Evolutionary conservation across 2,113 vertebrate genomes (phyloP).

Genomic region (Actenoides hombroni): DNA sequence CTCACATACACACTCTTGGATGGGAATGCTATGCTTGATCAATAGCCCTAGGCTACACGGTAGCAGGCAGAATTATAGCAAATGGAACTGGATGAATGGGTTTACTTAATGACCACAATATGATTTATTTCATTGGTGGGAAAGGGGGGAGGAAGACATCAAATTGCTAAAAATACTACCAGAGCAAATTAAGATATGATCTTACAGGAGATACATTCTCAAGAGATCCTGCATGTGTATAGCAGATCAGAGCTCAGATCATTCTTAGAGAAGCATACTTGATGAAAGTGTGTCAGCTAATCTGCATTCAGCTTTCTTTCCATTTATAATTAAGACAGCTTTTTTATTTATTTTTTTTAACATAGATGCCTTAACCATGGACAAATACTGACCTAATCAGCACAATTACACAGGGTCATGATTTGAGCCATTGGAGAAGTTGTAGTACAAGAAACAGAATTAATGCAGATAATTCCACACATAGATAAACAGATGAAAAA

Average conservation of each 20-base stretch:
- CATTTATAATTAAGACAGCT: neutral
- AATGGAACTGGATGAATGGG: constrained; percentile 57
- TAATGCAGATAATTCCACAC: neutral
- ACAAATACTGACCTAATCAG: neutral
- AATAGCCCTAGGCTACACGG: constrained; percentile 36
- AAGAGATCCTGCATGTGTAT: neutral
- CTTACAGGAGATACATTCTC: constrained; percentile 14
- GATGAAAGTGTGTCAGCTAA: neutral
- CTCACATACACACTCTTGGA: constrained; percentile 37
- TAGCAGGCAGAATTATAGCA: constrained; percentile 59
- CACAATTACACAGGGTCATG: neutral
- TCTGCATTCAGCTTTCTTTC: constrained; percentile 3
- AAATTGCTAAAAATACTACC: constrained; percentile 50
- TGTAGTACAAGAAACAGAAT: neutral
- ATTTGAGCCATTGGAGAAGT: neutral
- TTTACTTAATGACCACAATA: constrained; percentile 63
- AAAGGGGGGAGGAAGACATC: constrained; percentile 34
- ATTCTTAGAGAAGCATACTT: neutral
- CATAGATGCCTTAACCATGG: neutral
- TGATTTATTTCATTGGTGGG: constrained; percentile 57
- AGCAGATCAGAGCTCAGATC: constrained; percentile 7
- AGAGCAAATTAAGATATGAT: constrained; percentile 25
- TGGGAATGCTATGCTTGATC: constrained; percentile 51
- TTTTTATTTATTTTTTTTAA: constrained; percentile 4
- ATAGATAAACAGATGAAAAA: neutral